Percentiles rank a stretch among this genome's conserved stretches.
Evolutionary conservation across 2,888 invertebrate genomes (phyloP).

Genomic region (Himalopsyche anomala): DNA sequence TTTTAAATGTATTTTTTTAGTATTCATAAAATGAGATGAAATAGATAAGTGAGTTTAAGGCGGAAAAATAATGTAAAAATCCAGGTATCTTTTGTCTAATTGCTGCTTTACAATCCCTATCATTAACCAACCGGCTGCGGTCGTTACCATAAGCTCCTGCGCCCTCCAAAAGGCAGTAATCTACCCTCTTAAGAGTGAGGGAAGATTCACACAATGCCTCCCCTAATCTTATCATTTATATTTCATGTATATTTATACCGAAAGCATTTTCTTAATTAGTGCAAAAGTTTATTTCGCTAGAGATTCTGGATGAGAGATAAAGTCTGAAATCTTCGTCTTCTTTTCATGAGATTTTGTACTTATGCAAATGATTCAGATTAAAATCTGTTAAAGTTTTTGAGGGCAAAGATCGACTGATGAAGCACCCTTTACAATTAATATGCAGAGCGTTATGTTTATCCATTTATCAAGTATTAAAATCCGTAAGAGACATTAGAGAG

Average conservation of each 20-base stretch:
- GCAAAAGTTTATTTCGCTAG: conserved; percentile 55
- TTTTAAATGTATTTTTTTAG: neutral
- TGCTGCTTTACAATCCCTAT: conserved; percentile 37
- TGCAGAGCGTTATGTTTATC: neutral
- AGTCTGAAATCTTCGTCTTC: conserved; percentile 35
- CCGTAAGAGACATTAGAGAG: too few relatives aligned
- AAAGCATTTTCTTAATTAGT: conserved; percentile 57
- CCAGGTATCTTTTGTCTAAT: conserved; percentile 23
- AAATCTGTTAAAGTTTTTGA: conserved; percentile 49
- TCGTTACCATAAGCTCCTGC: conserved; percentile 57
- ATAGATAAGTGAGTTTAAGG: conserved; percentile 19
- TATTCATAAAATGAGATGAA: neutral
- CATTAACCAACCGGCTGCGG: conserved; percentile 46
- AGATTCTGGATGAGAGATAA: conserved; percentile 45
- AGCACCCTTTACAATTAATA: conserved; percentile 9
- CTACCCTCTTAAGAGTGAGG: conserved; percentile 41
- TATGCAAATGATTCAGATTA: conserved; percentile 53
- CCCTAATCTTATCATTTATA: conserved; percentile 59
- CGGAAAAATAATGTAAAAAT: conserved; percentile 14
- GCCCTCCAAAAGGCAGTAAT: conserved; percentile 42
- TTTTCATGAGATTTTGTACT: conserved; percentile 53
- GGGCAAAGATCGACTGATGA: conserved; percentile 35
- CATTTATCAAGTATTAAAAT: neutral
- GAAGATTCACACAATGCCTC: conserved; percentile 53
- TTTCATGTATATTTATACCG: conserved; percentile 55